Evolutionary conservation across 2,797 vertebrate genomes (phyloP), one percentile per base, ranked within the genome.

Genomic region (Gephyroberyx darwinii): DNA sequence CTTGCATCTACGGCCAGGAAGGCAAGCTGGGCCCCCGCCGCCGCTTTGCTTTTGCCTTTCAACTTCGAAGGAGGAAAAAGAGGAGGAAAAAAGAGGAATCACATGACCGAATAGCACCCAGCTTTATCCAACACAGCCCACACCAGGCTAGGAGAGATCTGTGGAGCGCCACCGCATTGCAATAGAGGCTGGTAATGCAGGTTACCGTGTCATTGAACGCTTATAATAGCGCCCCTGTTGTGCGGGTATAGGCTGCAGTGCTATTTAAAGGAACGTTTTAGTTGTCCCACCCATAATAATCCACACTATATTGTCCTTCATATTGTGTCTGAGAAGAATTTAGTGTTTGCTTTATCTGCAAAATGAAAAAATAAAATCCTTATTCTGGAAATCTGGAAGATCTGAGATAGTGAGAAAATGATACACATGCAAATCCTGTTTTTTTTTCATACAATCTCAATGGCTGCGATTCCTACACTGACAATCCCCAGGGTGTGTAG

Each of bases 51-150:
- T 68, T 84, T 85, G 91, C 90, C 87, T 92, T 89, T 91, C 91
- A 92, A 92, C 91, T 93, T 90, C 80, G 79, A 75, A 82, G 85
- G 84, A 91, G 84, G 83, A 16, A 56, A 14, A 8, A 54, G 5
- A n/a, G 45, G 14, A 43, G 8, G 14, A 52, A 65, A 83, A 74
- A 80, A 84, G 47, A 71, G 71, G 81, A 71, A 87, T 92, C 93
- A 94, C 94, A 91, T 94, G 94, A 94, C 91, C 86, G 78, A 82
- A 9, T 13, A 71, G 83, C 81, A 45, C 81, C 65, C 84, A 31
- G 88, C 84, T 85, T 89, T 81, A 89, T 86, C 54, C 85, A 48
- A 31, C 77, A 6, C 85, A 81, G 69, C 58, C 72, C 54, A 20
- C 89, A 48, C 59, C 0, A 53, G 71, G 14, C 51, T 22, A 77